Base-by-base conservation (phyloP, 1,140 invertebrate genomes). In the Pseudomyrmex dendroicus region DNA sequence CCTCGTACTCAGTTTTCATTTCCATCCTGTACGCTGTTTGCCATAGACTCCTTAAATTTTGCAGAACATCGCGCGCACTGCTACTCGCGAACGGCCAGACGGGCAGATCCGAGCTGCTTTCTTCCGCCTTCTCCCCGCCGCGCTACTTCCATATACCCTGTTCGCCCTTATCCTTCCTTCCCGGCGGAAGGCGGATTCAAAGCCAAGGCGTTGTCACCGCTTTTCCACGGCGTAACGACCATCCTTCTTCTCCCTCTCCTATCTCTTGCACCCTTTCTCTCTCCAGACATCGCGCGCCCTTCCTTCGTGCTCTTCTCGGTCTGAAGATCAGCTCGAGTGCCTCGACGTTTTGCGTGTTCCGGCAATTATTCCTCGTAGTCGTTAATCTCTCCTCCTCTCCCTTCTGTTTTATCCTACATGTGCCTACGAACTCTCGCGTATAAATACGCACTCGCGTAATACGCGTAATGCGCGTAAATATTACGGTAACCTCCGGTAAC, bases 281-380 rank as follows among this genome's bases (percentile, higher is more conserved):
- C 15, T 2, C 13, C 46, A 15, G 15, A 59, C 56, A 73, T 54
- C 56, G 63, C 15, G n/a, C 17, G 20, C n/a, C 35, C 13, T 10
- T 67, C 72, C 64, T 83, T 78, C 73, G 73, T 52, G 54, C 64
- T 83, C 84, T 88, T 80, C 62, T 82, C 78, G 82, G 87, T 90
- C 89, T 91, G 87, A 91, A 89, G 91, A 91, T 92, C 85, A 85
- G 84, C 89, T 89, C 88, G 88, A 92, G 90, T 89, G 88, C 82
- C 85, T 89, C 87, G 89, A 85, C 89, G 89, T 92, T 92, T 91
- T 89, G 89, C 87, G 87, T 91, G 88, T 87, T 90, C 89, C 84
- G 90, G 90, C 88, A 92, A 92, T 92, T 91, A 90, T 92, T 89
- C 88, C 83, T 83, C 82, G 88, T 62, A 85, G 73, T 88, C 89